A percentile compares a stretch with the other conserved stretches of the same genome.
Conservation (phyloP, 1,140 invertebrate genomes). For the Grapholita molesta region DNA sequence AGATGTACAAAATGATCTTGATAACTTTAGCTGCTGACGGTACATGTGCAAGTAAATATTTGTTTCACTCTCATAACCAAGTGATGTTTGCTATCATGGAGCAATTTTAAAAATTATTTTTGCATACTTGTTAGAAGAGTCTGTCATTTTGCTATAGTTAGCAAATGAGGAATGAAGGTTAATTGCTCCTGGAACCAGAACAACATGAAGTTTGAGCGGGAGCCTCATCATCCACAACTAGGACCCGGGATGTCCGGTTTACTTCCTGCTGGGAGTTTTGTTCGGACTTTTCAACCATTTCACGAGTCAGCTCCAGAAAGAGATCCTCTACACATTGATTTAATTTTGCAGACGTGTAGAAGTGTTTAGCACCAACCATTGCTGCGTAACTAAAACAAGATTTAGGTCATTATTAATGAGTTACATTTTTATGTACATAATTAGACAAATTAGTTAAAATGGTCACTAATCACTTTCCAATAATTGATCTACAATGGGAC, state of each 20-base stretch:
- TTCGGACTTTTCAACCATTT: slow-evolving; percentile 57
- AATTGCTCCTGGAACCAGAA: slow-evolving; percentile 44
- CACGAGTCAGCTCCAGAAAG: slow-evolving; percentile 90
- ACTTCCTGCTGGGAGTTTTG: slow-evolving; percentile 39
- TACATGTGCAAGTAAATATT: no score
- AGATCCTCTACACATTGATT: slow-evolving; percentile 96
- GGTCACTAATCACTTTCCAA: background rate
- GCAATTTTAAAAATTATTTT: background rate
- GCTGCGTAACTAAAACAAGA: slow-evolving; percentile 86
- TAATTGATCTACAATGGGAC: background rate
- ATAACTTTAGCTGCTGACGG: no score
- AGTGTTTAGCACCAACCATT: slow-evolving; percentile 96
- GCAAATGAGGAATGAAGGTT: slow-evolving; percentile 17
- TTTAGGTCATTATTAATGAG: slow-evolving; percentile 2
- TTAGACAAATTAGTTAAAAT: background rate
- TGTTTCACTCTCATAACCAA: background rate
- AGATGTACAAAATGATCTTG: no score
- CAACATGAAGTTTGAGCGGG: slow-evolving; percentile 56
- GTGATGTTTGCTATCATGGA: background rate
- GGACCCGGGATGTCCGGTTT: slow-evolving; percentile 42
- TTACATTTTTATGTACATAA: background rate
- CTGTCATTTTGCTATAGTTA: background rate
- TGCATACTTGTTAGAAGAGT: background rate
- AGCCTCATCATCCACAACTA: slow-evolving; percentile 67
- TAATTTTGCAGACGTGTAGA: slow-evolving; percentile 96